phyloP scores from a whole-genome alignment of 1,140 invertebrate genomes.

The Diprion similis region DNA sequence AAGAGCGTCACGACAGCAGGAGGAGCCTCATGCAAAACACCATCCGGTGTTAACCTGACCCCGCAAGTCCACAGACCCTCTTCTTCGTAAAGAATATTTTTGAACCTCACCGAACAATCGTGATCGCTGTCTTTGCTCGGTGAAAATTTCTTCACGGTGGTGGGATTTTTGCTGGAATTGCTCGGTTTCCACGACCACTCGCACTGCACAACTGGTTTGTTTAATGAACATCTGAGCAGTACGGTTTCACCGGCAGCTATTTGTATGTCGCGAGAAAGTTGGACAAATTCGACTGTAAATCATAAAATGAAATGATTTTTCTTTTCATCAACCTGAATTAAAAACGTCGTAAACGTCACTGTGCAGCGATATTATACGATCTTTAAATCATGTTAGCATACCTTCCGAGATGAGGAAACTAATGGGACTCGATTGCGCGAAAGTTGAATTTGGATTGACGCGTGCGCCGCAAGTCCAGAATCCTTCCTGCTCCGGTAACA shows the following conservation, averaged over 20 bases:
- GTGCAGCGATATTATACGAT: background rate
- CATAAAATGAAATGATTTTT: slow-evolving; percentile 11
- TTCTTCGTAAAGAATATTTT: slow-evolving; percentile 56
- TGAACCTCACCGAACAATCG: slow-evolving; percentile 58
- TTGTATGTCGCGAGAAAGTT: slow-evolving; percentile 56
- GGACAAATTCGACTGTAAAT: slow-evolving; percentile 56
- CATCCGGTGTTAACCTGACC: slow-evolving; percentile 47
- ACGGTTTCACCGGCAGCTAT: slow-evolving; percentile 56
- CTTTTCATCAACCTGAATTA: background rate
- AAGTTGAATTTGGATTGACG: slow-evolving; percentile 42
- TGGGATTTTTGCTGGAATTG: slow-evolving; percentile 49
- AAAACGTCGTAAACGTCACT: slow-evolving; percentile 4
- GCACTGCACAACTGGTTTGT: slow-evolving; percentile 57
- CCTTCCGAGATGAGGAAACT: slow-evolving; percentile 55
- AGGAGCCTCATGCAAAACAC: slow-evolving; percentile 52
- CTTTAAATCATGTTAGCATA: slow-evolving; percentile 25
- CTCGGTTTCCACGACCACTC: slow-evolving; percentile 58
- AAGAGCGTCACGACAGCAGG: slow-evolving; percentile 53
- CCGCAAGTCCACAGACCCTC: slow-evolving; percentile 60
- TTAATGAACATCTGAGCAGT: slow-evolving; percentile 51
- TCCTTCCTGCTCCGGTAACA: slow-evolving; percentile 54
- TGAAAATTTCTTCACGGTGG: slow-evolving; percentile 50
- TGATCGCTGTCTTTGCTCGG: slow-evolving; percentile 53
- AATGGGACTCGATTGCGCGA: slow-evolving; percentile 45
- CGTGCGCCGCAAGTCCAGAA: slow-evolving; percentile 57